Evolutionary conservation across 2,797 vertebrate species (phyloP), one percentile per base, ranked within the genome.

Genomic region (Syndactyla subalaris): DNA sequence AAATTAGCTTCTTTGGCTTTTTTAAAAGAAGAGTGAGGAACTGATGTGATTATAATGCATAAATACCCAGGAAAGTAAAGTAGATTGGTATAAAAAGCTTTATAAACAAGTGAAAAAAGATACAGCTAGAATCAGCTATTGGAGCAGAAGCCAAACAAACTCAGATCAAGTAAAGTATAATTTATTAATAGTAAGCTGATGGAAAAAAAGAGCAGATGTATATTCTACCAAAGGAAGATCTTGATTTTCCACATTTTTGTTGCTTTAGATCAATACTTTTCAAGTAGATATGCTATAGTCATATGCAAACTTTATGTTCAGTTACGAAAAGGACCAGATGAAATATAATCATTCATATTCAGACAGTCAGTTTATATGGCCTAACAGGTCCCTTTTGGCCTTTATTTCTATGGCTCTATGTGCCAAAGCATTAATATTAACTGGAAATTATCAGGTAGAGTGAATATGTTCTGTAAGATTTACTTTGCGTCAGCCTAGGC

Each of bases 341-440:
- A 83, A 76, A 77, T 75, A 48, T 54, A 61, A 81, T 71, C 29
- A 77, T 38, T 79, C 12, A 27, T 38, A 76, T 23, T 8, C 32
- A 67, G 65, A 46, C 6, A 85, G 39, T 72, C 29, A 45, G 17
- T 72, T 93, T 87, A 77, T 59, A 63, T 58, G 9, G 49, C 43
- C 22, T 78, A 70, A 54, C 22, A 78, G 49, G 38, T 90, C 13
- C 7, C 49, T 75, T 84, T 74, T 75, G 54, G 7, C 23, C 45
- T 78, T 78, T 86, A 51, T 74, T 88, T 81, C 58, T 72, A 23
- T 72, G 30, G 34, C 62, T 90, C 14, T 71, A 20, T 80, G 88
- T 88, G 32, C 21, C n/a, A 49, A 88, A 86, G 10, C 7, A 71
- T 85, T 89, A 94, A 89, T 67, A 89, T 83, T 88, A 86, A 61